Evolutionary conservation across 2,888 invertebrate species (phyloP).

Genomic region (Notodonta dromedarius): DNA sequence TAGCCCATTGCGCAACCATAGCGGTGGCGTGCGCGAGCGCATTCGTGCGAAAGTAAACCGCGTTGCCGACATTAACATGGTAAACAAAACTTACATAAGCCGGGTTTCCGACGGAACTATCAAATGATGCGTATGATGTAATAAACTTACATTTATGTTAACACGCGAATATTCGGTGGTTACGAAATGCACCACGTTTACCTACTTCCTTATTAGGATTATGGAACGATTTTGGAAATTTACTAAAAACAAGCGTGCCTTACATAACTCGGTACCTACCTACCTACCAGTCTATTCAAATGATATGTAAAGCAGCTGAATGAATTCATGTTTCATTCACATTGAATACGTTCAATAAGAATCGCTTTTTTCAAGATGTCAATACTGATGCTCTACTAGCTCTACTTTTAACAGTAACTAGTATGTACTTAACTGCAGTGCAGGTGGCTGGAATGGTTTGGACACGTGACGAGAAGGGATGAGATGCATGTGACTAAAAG

Average conservation of each 20-base stretch:
- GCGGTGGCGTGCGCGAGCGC: conserved; percentile 41
- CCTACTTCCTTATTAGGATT: conserved; percentile 44
- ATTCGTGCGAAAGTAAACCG: conserved; percentile 67
- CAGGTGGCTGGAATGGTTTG: too few species aligned
- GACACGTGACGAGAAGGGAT: too few species aligned
- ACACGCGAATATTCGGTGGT: conserved; percentile 22
- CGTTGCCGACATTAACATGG: conserved; percentile 49
- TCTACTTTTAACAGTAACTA: too few species aligned
- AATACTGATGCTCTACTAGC: too few species aligned
- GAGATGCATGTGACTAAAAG: too few species aligned
- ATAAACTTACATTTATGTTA: conserved; percentile 27
- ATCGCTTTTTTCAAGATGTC: too few species aligned
- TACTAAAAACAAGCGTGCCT: conserved; percentile 4
- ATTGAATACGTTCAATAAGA: too few species aligned
- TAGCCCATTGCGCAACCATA: conserved; percentile 62
- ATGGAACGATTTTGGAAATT: conserved; percentile 21
- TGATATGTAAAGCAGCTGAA: too few species aligned
- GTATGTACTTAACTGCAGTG: too few species aligned
- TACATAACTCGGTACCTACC: not conserved
- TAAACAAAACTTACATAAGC: conserved; percentile 78
- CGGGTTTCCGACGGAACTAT: conserved; percentile 58
- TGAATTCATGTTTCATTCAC: too few species aligned
- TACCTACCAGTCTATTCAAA: too few species aligned
- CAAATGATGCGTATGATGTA: conserved; percentile 42
- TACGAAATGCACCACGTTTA: conserved; percentile 39